Evolutionary conservation across 2,888 invertebrate species (phyloP), one percentile per base, ranked within the genome.

Genomic region (Platynereis dumerilii): DNA sequence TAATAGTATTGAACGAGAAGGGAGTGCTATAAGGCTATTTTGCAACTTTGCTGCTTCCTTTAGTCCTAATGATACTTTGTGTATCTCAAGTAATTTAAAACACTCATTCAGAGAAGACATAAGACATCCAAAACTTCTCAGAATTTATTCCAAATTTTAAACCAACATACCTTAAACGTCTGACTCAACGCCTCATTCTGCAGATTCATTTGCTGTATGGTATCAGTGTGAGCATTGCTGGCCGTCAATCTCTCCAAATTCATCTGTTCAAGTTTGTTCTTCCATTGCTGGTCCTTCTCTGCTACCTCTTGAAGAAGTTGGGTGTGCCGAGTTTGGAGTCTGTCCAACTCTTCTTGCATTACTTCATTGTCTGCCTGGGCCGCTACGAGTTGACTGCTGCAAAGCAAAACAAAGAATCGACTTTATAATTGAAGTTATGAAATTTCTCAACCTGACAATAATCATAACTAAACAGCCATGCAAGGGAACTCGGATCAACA

Each of bases 121-220:
- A n/a, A n/a, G n/a, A n/a, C n/a, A n/a, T n/a, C n/a, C n/a, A n/a
- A n/a, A n/a, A n/a, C n/a, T n/a, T n/a, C n/a, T n/a, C n/a, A n/a
- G n/a, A n/a, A n/a, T n/a, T n/a, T n/a, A n/a, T n/a, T n/a, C n/a
- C n/a, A n/a, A n/a, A n/a, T n/a, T n/a, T n/a, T n/a, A n/a, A n/a
- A n/a, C n/a, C n/a, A n/a, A n/a, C n/a, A n/a, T n/a, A 79, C 82
- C 77, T 80, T 83, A 65, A 75, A 80, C 44, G 78, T 78, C 27
- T 67, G 60, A n/a, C 79, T 70, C 5, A 82, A 70, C 7, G 72
- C 72, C 44, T 80, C 78, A 66, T 80, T 82, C 71, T 82, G 81
- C 27, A 71, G 48, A 26, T 76, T 76, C 24, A 83, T 68, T 65
- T 80, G 80, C 66, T 76, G 69, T 28, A 82, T 74, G 10, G 75